Percentiles rank a stretch among this genome's conserved stretches.
These are phyloP conservation scores for Aphidius colemani DNA, from an alignment of 2,888 invertebrate species.

Conservation along the genomic window DNA sequence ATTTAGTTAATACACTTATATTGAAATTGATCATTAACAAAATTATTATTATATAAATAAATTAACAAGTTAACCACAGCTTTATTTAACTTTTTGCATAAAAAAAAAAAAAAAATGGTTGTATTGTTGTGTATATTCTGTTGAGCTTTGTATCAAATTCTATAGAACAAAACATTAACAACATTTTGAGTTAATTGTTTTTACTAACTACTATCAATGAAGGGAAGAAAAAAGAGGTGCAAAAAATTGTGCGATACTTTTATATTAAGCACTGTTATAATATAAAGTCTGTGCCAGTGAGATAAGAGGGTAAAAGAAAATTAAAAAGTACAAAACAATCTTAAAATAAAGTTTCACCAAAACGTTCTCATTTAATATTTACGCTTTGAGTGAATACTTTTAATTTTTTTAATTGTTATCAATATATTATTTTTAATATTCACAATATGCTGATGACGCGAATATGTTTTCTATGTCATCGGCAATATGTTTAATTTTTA, in stretches of 20 bases:
- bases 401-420: neutral
- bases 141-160: too few species aligned
- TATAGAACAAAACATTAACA: too few species aligned
- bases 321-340: neutral
- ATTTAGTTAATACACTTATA: neutral
- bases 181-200: too few species aligned
- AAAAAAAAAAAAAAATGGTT: too few species aligned
- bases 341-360: conserved; percentile 25
- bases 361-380: conserved; percentile 39
- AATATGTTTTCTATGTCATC: conserved; percentile 25
- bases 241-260: neutral
- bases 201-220: too few species aligned
- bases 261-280: too few species aligned
- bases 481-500: conserved; percentile 3
- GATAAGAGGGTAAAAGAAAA: neutral
- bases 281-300: neutral
- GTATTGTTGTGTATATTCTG: too few species aligned
- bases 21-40: neutral
- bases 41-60: conserved; percentile 1
- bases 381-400: conserved; percentile 36
- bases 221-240: neutral
- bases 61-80: neutral
- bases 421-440: conserved; percentile 8
- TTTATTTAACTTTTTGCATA: too few species aligned
- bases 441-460: conserved; percentile 21